Evolutionary conservation across 2,797 vertebrate species (phyloP).

Genomic region (Rousettus madagascariensis): DNA sequence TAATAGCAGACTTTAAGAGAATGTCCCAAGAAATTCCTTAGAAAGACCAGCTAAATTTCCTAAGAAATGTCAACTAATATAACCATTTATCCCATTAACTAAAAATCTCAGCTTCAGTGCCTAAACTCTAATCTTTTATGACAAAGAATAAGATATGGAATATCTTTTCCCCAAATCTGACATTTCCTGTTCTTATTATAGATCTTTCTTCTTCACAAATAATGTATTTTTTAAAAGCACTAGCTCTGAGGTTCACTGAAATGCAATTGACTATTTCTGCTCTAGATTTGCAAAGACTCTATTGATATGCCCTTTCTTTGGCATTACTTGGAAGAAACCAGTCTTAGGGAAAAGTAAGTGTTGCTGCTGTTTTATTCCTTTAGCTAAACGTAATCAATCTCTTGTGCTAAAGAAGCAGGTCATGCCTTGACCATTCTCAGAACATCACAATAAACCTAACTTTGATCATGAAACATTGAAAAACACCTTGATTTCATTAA

Average conservation of each 20-base stretch:
- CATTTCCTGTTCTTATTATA: neutral
- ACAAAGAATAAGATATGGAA: neutral
- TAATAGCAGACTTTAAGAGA: neutral
- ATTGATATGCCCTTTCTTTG: neutral
- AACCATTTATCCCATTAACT: neutral
- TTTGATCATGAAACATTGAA: conserved; percentile 17
- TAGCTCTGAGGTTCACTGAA: neutral
- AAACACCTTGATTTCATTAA: conserved; percentile 32
- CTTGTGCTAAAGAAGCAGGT: neutral
- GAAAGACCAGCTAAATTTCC: conserved; percentile 8
- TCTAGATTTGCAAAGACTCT: conserved; percentile 16
- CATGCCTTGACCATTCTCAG: neutral
- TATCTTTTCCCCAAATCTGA: neutral
- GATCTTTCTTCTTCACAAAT: neutral
- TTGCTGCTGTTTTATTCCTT: neutral
- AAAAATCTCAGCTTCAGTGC: neutral
- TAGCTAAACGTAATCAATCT: neutral
- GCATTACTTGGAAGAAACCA: conserved; percentile 39
- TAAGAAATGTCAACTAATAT: neutral
- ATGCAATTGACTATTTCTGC: neutral
- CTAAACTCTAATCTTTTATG: neutral
- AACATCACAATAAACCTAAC: neutral
- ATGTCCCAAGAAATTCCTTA: neutral
- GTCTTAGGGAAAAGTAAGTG: neutral
- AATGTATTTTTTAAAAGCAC: neutral